phyloP scores from a whole-genome alignment of 1,140 invertebrate genomes.

The Wiebesia pumilae region DNA sequence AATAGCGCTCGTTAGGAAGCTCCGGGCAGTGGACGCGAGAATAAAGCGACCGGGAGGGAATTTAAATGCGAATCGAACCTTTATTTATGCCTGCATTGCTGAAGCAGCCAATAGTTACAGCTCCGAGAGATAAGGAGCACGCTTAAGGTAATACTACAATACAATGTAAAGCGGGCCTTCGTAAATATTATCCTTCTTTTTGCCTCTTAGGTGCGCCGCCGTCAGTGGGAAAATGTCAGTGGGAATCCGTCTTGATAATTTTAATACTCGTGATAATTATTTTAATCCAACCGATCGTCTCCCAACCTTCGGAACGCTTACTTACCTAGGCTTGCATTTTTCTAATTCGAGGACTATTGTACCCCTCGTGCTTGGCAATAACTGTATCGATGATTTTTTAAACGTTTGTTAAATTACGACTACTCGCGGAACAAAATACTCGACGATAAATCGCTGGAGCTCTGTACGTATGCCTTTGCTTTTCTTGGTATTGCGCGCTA shows the following conservation, averaged over 20 bases:
- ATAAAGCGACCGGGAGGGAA: conserved; percentile 28
- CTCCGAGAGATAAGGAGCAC: conserved; percentile 25
- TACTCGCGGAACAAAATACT: neutral
- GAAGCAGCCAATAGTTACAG: neutral
- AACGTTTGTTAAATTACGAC: neutral
- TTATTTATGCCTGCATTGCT: conserved; percentile 27
- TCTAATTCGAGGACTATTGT: neutral
- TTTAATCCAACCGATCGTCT: neutral
- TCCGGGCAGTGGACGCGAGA: conserved; percentile 8
- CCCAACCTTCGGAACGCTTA: neutral
- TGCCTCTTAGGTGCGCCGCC: neutral
- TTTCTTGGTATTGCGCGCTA: neutral
- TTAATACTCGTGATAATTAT: neutral
- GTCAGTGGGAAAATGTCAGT: neutral
- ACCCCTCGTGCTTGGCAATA: no score
- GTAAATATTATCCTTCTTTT: neutral
- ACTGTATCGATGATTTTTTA: no score
- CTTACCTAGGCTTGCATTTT: neutral
- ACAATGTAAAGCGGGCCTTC: neutral
- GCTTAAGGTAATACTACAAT: conserved; percentile 4
- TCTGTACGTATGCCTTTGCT: no score
- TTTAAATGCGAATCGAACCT: conserved; percentile 46
- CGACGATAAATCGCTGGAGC: neutral
- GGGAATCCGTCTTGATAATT: neutral
- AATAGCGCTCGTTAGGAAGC: conserved; percentile 51